Evolutionary conservation across 2,888 invertebrate genomes (phyloP).

Genomic region (Auanema freiburgensis): DNA sequence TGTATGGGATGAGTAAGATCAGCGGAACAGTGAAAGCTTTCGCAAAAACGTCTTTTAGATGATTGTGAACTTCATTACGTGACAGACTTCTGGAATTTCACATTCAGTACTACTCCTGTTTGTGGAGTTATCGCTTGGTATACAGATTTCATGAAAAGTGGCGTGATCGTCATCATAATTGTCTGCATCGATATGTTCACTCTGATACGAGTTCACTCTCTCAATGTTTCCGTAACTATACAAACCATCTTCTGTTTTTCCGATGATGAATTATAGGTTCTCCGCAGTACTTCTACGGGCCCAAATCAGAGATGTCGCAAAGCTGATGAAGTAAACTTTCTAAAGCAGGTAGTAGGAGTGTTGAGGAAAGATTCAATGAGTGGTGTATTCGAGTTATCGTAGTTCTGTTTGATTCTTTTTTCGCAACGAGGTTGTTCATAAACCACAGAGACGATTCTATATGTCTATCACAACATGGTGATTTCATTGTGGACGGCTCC

Average conservation of each 20-base stretch:
- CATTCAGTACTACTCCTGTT: conserved; percentile 24
- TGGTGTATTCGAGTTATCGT: too few relatives aligned
- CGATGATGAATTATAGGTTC: too few relatives aligned
- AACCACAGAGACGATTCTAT: too few relatives aligned
- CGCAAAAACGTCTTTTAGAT: conserved; percentile 19
- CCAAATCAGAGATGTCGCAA: background rate
- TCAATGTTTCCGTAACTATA: conserved; percentile 18
- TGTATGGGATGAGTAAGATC: conserved; percentile 28
- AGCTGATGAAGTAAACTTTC: conserved; percentile 25
- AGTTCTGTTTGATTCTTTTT: too few relatives aligned
- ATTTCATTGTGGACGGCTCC: too few relatives aligned
- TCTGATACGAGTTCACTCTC: conserved; percentile 24
- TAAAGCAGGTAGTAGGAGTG: conserved; percentile 40
- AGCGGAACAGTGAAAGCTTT: background rate
- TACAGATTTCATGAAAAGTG: conserved; percentile 38
- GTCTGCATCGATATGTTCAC: conserved; percentile 36
- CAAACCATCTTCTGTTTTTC: conserved; percentile 2
- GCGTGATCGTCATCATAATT: conserved; percentile 29
- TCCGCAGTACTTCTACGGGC: background rate
- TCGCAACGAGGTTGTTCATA: too few relatives aligned
- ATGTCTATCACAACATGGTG: too few relatives aligned
- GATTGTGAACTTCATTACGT: conserved; percentile 33
- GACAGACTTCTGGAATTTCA: conserved; percentile 32
- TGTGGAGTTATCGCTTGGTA: conserved; percentile 38
- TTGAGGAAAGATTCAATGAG: too few relatives aligned